A percentile compares a stretch with the other conserved stretches of the same genome.
Conservation (phyloP, 1,140 invertebrate species). For the Leptopilina clavipes region DNA sequence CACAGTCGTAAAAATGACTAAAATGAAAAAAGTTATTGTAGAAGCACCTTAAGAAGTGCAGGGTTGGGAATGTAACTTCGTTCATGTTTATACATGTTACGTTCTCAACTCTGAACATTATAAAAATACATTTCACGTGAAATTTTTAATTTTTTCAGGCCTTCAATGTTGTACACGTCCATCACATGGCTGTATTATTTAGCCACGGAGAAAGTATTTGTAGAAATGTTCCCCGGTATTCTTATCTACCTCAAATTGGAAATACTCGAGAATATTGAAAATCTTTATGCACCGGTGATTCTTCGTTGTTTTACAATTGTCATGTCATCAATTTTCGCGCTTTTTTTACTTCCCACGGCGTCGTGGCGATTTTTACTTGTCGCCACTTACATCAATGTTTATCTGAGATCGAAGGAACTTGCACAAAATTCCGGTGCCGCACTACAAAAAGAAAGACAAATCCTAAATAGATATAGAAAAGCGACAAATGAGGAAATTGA, state of each 20-base stretch:
- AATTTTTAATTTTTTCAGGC: constrained; percentile 69
- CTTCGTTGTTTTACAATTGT: constrained; percentile 76
- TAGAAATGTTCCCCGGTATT: constrained; percentile 78
- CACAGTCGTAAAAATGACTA: too few relatives aligned
- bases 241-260: constrained; percentile 78
- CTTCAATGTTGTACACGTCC: constrained; percentile 78
- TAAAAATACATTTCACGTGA: too few relatives aligned
- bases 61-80: too few relatives aligned
- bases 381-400: constrained; percentile 81
- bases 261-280: constrained; percentile 80
- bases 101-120: too few relatives aligned
- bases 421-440: constrained; percentile 74
- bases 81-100: too few relatives aligned
- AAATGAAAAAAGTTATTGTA: too few relatives aligned
- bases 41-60: too few relatives aligned
- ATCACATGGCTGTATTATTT: constrained; percentile 83
- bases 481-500: constrained; percentile 80
- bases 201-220: constrained; percentile 83
- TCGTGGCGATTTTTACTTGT: constrained; percentile 77
- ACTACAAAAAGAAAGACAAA: constrained; percentile 77
- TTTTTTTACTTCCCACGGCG: constrained; percentile 75
- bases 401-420: constrained; percentile 80
- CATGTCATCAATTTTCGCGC: constrained; percentile 75
- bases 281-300: constrained; percentile 80
- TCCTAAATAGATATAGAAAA: constrained; percentile 79